Evolutionary conservation across 2,888 invertebrate species (phyloP).

Genomic region (Chydorus sphaericus): DNA sequence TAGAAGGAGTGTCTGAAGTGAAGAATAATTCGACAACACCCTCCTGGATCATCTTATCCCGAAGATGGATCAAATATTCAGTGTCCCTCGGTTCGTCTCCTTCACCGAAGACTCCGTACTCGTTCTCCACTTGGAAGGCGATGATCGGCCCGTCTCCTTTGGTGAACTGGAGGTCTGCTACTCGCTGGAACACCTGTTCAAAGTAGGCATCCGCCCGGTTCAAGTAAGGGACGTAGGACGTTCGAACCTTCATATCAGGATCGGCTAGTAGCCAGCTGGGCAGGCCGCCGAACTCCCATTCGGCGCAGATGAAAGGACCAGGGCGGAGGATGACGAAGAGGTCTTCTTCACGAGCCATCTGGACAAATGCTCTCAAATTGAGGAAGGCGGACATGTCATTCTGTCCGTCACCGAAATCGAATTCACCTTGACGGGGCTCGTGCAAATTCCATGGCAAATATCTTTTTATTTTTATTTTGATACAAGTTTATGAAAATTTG

Average conservation of each 20-base stretch:
- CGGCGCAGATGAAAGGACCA: slow-evolving; percentile 41
- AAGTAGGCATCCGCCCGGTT: slow-evolving; percentile 31
- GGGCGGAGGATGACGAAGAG: slow-evolving; percentile 36
- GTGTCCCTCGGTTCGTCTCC: slow-evolving; percentile 26
- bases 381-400: slow-evolving; percentile 26
- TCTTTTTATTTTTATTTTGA: slow-evolving; percentile 16
- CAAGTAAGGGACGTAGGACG: slow-evolving; percentile 30
- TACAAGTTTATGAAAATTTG: neutral
- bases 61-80: slow-evolving; percentile 32
- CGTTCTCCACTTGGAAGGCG: slow-evolving; percentile 37
- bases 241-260: slow-evolving; percentile 35
- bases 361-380: slow-evolving; percentile 29
- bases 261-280: slow-evolving; percentile 38
- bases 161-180: slow-evolving; percentile 32
- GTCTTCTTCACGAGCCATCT: slow-evolving; percentile 34
- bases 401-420: slow-evolving; percentile 28
- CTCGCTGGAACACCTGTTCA: slow-evolving; percentile 28
- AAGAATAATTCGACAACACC: slow-evolving; percentile 35
- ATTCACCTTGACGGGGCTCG: slow-evolving; percentile 28
- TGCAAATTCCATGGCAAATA: slow-evolving; percentile 33
- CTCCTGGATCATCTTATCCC: slow-evolving; percentile 26
- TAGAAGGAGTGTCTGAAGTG: slow-evolving; percentile 32
- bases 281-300: slow-evolving; percentile 36
- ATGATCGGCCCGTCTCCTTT: slow-evolving; percentile 36
- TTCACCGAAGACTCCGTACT: slow-evolving; percentile 33